phyloP scores from a whole-genome alignment of 2,797 vertebrate genomes.

The Enteromius argenteus region DNA sequence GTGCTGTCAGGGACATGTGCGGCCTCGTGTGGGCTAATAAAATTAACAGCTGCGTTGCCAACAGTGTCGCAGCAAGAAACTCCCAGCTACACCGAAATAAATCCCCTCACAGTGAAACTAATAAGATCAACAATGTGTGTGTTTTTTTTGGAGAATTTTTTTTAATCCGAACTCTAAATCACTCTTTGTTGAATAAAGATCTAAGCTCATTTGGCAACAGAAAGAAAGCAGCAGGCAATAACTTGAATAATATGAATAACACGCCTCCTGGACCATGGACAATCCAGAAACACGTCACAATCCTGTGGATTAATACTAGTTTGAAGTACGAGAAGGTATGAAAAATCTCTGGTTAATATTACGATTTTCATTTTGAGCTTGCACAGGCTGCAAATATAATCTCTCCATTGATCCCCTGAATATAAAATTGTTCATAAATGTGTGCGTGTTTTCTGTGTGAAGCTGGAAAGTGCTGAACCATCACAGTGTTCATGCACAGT shows the following conservation, averaged over 20 bases:
- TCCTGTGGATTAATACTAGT: constrained; percentile 61
- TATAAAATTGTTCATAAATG: background rate
- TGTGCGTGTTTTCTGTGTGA: background rate
- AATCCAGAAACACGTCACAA: constrained; percentile 62
- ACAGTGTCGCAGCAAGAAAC: constrained; percentile 21
- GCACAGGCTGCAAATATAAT: constrained; percentile 64
- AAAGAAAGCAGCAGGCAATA: constrained; percentile 34
- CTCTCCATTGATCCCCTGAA: background rate
- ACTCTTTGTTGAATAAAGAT: constrained; percentile 45
- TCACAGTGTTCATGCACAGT: background rate
- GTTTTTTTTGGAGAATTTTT: background rate
- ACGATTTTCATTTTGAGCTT: constrained; percentile 61
- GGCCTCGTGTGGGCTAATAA: constrained; percentile 12
- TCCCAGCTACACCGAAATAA: constrained; percentile 16
- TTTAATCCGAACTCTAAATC: constrained; percentile 25
- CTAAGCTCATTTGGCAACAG: constrained; percentile 37
- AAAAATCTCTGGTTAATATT: constrained; percentile 68
- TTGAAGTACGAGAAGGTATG: constrained; percentile 59
- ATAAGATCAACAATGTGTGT: constrained; percentile 19
- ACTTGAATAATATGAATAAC: constrained; percentile 39
- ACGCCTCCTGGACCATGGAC: constrained; percentile 47
- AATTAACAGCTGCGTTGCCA: constrained; percentile 61
- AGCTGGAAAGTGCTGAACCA: background rate
- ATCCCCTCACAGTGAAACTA: constrained; percentile 42
- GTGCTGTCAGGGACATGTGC: constrained; percentile 26